Base-by-base conservation (phyloP, 2,113 vertebrate genomes). In the Agelaius tricolor region DNA sequence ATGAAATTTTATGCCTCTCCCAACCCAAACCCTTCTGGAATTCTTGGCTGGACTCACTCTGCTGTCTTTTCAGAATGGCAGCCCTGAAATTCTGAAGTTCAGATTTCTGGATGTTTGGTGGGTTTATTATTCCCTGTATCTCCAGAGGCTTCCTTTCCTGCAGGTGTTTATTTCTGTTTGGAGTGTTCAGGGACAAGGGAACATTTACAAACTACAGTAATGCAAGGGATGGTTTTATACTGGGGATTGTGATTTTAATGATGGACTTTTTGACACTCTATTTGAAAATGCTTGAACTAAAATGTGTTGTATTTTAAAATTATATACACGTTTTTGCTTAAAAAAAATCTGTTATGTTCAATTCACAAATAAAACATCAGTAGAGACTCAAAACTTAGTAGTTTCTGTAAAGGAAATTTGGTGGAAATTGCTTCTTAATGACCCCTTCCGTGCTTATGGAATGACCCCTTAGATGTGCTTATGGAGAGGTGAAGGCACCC, bases 211-310 rank as follows among this genome's bases (percentile, higher is more conserved):
- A 75, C 24, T 4, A 15, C 10, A 5, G 8, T 11, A 28, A 75
- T 7, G 8, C 43, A 2, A 49, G 7, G 18, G 35, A 21, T 1
- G 0, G 4, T 35, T 67, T 76, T 26, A 17, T 58, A n/a, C 2
- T 30, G 30, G 5, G 8, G 13, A 49, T 24, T 85, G 18, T 49
- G 4, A 41, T 66, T 75, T 84, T 39, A n/a, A 20, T 24, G 2
- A 24, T 15, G 7, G 10, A 20, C 5, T 20, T 43, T 31, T 31
- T 43, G 35, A 24, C 0, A 1, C 8, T 58, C 10, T 58, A 9
- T 49, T 58, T 85, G 16, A 58, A 13, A 26, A 26, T 11, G 13
- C 21, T 26, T 20, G 20, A 58, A 63, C 3, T 46, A 11, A 77
- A 55, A 46, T 15, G 5, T 13, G 4, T 15, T 51, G 27, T 39